Percentiles rank a stretch among this genome's conserved stretches.
Evolutionary conservation across 2,797 vertebrate species (phyloP).

Genomic region (Acropternis orthonyx): DNA sequence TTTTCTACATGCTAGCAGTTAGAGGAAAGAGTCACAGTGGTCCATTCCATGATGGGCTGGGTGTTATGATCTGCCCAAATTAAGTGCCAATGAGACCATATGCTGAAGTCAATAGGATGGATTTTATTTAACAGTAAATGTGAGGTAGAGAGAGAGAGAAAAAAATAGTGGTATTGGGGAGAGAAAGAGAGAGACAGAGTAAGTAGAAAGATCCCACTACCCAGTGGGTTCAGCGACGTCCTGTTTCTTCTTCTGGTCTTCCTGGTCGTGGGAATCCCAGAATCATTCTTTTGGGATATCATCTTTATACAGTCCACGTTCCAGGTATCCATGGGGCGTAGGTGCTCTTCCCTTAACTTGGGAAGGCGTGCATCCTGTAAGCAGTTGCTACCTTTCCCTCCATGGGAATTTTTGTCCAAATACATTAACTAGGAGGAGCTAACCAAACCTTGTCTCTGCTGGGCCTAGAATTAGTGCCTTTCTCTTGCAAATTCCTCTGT

Average conservation of each 20-base stretch:
- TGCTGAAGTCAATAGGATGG: neutral
- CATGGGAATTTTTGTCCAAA: neutral
- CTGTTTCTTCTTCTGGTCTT: neutral
- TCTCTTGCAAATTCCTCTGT: neutral
- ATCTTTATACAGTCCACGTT: neutral
- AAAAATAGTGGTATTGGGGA: neutral
- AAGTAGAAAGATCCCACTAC: neutral
- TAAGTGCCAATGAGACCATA: neutral
- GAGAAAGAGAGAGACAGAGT: neutral
- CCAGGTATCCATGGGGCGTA: neutral
- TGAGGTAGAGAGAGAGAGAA: neutral
- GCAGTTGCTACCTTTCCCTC: neutral
- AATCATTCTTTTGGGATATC: neutral
- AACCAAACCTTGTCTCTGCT: neutral
- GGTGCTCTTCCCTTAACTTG: neutral
- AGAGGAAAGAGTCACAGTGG: neutral
- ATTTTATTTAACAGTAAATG: neutral
- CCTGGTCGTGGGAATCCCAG: neutral
- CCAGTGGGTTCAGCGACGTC: neutral
- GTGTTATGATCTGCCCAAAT: neutral
- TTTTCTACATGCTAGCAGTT: neutral
- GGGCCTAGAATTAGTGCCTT: neutral
- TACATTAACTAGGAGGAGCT: neutral
- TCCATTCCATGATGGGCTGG: neutral
- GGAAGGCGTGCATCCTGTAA: neutral